A percentile compares a stretch with the other conserved stretches of the same genome.
Evolutionary conservation across 2,888 invertebrate species (phyloP).

Genomic region (Synergus umbraculus): DNA sequence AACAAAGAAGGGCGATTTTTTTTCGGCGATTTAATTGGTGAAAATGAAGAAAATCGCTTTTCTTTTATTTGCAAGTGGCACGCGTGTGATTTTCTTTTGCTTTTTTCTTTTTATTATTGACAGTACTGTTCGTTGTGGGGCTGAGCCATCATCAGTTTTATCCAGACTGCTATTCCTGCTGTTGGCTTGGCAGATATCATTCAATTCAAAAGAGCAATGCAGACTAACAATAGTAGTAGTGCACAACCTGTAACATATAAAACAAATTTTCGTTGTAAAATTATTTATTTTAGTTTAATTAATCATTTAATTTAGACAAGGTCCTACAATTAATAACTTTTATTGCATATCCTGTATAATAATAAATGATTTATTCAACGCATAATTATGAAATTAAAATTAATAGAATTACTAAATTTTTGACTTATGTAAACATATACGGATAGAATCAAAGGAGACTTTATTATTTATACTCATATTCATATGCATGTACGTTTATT

Average conservation of each 20-base stretch:
- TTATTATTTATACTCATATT: too few relatives aligned
- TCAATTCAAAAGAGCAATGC: constrained; percentile 7
- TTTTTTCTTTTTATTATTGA: constrained; percentile 24
- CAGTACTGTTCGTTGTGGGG: constrained; percentile 36
- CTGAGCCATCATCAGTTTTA: constrained; percentile 3
- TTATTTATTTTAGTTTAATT: too few relatives aligned
- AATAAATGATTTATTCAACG: too few relatives aligned
- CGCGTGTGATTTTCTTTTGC: constrained; percentile 19
- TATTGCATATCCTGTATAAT: too few relatives aligned
- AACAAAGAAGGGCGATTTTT: constrained; percentile 14
- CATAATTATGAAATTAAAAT: neutral
- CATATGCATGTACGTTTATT: too few relatives aligned
- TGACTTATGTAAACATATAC: too few relatives aligned
- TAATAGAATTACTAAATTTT: too few relatives aligned
- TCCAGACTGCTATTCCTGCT: neutral
- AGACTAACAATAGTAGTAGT: constrained; percentile 9
- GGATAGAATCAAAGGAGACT: too few relatives aligned
- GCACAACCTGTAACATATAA: constrained; percentile 26
- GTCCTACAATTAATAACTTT: too few relatives aligned
- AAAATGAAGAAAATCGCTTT: constrained; percentile 14
- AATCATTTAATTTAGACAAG: too few relatives aligned
- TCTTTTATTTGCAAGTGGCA: constrained; percentile 5
- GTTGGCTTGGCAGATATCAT: neutral
- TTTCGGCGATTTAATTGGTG: constrained; percentile 21
- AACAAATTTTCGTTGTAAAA: neutral